Evolutionary conservation across 92 coral and sea anemone genomes (phyloP).

Genomic region (Nematostella vectensis): DNA sequence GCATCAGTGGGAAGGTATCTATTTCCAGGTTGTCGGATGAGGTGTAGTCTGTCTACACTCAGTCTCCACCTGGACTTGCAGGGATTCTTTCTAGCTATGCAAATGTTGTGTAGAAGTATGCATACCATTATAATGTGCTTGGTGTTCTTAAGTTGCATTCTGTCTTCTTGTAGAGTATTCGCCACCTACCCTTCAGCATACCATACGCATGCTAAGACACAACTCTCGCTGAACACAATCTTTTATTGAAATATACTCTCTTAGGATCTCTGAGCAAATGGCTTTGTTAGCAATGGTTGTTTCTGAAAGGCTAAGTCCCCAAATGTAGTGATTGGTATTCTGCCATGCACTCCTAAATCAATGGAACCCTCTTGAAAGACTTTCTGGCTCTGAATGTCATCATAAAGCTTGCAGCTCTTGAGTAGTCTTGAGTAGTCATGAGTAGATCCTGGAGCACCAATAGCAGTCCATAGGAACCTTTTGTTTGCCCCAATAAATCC

Average conservation of each 20-base stretch:
- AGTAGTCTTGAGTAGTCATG: constrained; percentile 55
- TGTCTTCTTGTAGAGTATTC: constrained; percentile 58
- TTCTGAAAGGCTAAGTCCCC: constrained; percentile 49
- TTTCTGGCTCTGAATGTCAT: constrained; percentile 37
- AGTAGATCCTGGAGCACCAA: constrained; percentile 53
- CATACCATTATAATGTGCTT: constrained; percentile 49
- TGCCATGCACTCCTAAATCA: constrained; percentile 30
- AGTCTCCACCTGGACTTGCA: constrained; percentile 35
- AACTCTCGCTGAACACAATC: constrained; percentile 46
- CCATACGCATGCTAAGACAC: constrained; percentile 59
- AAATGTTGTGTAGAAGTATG: constrained; percentile 45
- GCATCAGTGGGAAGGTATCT: not conserved
- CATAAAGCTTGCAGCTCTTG: no score
- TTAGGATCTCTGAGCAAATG: constrained; percentile 43
- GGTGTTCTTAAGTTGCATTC: constrained; percentile 40
- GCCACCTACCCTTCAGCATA: constrained; percentile 63
- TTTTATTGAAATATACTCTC: constrained; percentile 39
- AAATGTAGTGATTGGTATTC: constrained; percentile 45
- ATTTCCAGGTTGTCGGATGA: constrained; percentile 13
- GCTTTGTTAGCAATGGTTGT: constrained; percentile 40
- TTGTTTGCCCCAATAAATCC: constrained; percentile 51
- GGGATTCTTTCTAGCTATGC: constrained; percentile 31
- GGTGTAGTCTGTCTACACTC: constrained; percentile 13
- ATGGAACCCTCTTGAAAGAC: constrained; percentile 37
- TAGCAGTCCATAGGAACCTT: constrained; percentile 54